These are phyloP conservation scores for Orbicella faveolata DNA, from an alignment of 64 coral and sea anemone species.

Conservation along the genomic window DNA sequence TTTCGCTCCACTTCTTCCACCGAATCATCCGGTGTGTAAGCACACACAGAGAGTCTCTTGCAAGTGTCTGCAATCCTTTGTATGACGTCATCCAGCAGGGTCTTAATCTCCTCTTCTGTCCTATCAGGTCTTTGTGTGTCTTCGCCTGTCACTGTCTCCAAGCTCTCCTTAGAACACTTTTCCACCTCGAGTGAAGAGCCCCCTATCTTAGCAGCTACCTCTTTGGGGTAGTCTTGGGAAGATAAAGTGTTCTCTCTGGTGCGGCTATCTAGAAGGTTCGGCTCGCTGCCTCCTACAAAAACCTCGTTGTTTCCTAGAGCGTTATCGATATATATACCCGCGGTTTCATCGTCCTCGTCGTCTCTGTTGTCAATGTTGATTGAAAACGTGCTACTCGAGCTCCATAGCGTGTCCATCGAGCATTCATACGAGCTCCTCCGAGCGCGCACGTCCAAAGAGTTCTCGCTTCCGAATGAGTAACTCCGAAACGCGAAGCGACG, in stretches of 20 bases:
- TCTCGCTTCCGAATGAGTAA: slow-evolving; percentile 60
- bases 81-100: slow-evolving; percentile 68
- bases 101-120: slow-evolving; percentile 63
- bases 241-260: slow-evolving; percentile 13
- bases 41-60: slow-evolving; percentile 53
- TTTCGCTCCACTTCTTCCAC: slow-evolving; percentile 81
- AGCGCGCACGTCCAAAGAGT: slow-evolving; percentile 62
- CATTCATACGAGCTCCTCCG: slow-evolving; percentile 57
- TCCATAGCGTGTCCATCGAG: slow-evolving; percentile 89
- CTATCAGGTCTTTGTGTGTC: slow-evolving; percentile 45
- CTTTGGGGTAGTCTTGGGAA: neutral
- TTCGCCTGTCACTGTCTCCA: slow-evolving; percentile 86
- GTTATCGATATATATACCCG: slow-evolving; percentile 9
- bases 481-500: slow-evolving; percentile 19
- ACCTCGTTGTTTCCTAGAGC: neutral
- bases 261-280: neutral
- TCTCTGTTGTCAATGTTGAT: slow-evolving; percentile 76
- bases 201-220: neutral
- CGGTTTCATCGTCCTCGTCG: slow-evolving; percentile 44
- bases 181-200: neutral
- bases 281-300: slow-evolving; percentile 34
- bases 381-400: slow-evolving; percentile 85
- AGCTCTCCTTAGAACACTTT: slow-evolving; percentile 58
- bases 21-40: slow-evolving; percentile 74
- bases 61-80: slow-evolving; percentile 61